These are phyloP conservation scores for Vireo altiloquus DNA, from an alignment of 2,113 vertebrate species.

Conservation along the genomic window DNA sequence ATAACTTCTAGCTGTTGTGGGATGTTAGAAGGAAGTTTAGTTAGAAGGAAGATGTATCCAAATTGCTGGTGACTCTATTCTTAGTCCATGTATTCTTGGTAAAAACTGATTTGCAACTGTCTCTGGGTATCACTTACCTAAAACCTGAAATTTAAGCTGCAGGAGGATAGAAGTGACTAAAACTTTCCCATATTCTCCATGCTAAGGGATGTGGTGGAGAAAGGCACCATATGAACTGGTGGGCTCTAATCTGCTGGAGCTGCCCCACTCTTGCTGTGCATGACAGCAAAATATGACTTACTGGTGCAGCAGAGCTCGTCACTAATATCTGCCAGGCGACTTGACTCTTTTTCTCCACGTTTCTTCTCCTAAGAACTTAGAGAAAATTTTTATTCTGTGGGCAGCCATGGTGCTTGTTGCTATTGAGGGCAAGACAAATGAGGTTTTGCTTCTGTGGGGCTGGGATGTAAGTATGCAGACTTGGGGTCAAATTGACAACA, in stretches of 20 bases:
- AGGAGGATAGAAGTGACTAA: not conserved
- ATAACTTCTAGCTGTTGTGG: not conserved
- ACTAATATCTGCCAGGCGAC: not conserved
- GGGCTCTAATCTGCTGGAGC: not conserved
- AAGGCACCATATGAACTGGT: not conserved
- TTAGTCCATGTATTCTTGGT: not conserved
- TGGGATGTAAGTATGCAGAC: not conserved
- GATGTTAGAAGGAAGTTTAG: not conserved
- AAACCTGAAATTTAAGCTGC: not conserved
- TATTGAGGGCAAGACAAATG: not conserved
- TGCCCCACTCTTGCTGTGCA: not conserved
- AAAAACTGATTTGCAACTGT: not conserved
- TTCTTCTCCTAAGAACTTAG: not conserved
- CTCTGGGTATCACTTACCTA: not conserved
- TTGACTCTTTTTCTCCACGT: accelerated
- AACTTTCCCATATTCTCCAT: not conserved
- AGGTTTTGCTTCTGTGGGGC: not conserved
- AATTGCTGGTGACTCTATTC: not conserved
- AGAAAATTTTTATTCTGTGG: not conserved
- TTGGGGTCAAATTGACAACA: not conserved
- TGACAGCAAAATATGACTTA: not conserved
- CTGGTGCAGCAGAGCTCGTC: not conserved
- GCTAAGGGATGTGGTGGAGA: not conserved
- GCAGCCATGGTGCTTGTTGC: not conserved
- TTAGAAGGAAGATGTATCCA: not conserved